Conservation (phyloP, 2,888 invertebrate species). For the Acleris emargana region DNA sequence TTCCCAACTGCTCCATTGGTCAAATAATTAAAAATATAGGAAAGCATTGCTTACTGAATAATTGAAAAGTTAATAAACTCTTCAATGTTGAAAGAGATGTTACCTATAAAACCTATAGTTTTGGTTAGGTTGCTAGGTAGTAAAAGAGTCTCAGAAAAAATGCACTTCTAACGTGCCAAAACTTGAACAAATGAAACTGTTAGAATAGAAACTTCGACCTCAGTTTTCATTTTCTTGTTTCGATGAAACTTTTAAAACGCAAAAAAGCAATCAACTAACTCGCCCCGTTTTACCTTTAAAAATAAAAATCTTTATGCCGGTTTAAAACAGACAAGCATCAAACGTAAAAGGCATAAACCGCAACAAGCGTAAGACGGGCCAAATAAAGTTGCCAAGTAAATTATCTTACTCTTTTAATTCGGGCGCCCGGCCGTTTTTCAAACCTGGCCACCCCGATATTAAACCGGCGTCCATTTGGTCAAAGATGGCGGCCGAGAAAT, state of each 20-base stretch:
- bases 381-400: constrained; percentile 66
- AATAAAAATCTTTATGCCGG: constrained; percentile 15
- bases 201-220: too few species aligned
- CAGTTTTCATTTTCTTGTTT: background rate
- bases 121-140: too few species aligned
- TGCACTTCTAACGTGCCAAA: too few species aligned
- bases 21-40: too few species aligned
- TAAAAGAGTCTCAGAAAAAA: too few species aligned
- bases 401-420: constrained; percentile 67
- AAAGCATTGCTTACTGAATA: too few species aligned
- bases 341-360: constrained; percentile 23
- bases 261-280: constrained; percentile 1
- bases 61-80: too few species aligned
- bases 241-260: background rate
- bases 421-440: constrained; percentile 54
- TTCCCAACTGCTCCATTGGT: too few species aligned
- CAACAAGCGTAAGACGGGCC: constrained; percentile 44
- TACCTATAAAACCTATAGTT: too few species aligned
- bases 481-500: constrained; percentile 42
- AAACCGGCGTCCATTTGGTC: constrained; percentile 52
- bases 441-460: constrained; percentile 52
- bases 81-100: too few species aligned
- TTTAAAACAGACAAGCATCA: constrained; percentile 17
- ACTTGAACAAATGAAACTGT: too few species aligned
- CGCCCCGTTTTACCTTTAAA: constrained; percentile 6